Evolutionary conservation across 2,888 invertebrate genomes (phyloP).

Genomic region (Malthinus flaveolus): DNA sequence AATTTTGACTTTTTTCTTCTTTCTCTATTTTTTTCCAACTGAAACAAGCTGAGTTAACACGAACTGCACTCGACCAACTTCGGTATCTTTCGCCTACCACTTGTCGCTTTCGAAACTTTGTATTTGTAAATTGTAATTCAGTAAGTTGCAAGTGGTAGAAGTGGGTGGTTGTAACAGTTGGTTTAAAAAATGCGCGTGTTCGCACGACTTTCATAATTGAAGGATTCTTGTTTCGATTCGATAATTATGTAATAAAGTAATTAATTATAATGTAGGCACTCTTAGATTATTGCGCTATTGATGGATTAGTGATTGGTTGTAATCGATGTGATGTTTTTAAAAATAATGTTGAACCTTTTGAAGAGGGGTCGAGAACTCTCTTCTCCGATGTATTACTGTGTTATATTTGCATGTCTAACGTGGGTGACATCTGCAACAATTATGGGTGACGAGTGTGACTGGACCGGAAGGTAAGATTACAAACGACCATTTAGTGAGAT

Average conservation of each 20-base stretch:
- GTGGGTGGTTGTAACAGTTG: constrained; percentile 5
- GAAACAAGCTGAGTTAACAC: too few species aligned
- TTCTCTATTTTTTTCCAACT: too few species aligned
- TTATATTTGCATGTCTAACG: constrained; percentile 42
- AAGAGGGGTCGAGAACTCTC: constrained; percentile 29
- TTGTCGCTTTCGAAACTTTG: constrained; percentile 10
- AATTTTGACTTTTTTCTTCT: too few species aligned
- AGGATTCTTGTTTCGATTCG: too few species aligned
- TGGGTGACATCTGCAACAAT: constrained; percentile 56
- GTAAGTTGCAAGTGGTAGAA: constrained; percentile 18
- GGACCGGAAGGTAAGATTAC: constrained; percentile 66
- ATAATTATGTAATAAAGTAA: too few species aligned
- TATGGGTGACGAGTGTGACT: constrained; percentile 71
- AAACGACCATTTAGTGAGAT: constrained; percentile 3
- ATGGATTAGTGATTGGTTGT: constrained; percentile 14
- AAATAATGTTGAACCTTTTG: constrained; percentile 32
- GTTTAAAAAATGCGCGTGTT: constrained; percentile 3
- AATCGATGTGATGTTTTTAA: constrained; percentile 18
- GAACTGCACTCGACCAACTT: too few species aligned
- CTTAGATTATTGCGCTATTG: not conserved
- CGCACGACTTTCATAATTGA: too few species aligned
- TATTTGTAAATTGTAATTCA: too few species aligned
- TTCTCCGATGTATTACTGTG: constrained; percentile 39
- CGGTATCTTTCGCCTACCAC: constrained; percentile 7
- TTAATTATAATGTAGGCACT: too few species aligned